Base-by-base conservation (phyloP, 2,888 invertebrate species). In the Acleris laterana region DNA sequence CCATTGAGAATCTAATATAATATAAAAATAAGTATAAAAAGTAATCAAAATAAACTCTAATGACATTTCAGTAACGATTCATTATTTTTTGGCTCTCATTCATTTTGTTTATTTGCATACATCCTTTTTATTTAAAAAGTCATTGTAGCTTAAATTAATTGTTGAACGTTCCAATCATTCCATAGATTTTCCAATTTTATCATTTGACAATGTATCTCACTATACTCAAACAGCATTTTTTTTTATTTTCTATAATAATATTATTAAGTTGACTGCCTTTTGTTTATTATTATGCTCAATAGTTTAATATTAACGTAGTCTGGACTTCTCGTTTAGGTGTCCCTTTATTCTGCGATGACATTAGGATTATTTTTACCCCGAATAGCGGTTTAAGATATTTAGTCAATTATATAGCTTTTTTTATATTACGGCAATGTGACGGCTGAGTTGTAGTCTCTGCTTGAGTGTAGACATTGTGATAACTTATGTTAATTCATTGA, bases 361-460 rank as follows among this genome's bases (percentile, higher is more conserved):
- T 86, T 89, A 88, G 87, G 82, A 86, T 87, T 83, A 83, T 80
- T 77, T 83, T 82, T 73, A 71, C 68, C 81, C 83, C 83, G 74
- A 73, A 75, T 88, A 88, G 87, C 84, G 79, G 78, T 85, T 84
- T 90, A 91, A 92, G 91, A 82, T 93, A 90, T 92, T 90, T 92
- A 93, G 93, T 92, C 92, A 92, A 93, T 91, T 92, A 93, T 89
- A 86, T 87, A 89, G 87, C 85, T 90, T 89, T 87, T 79, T 80
- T 25, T 25, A 73, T 73, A 81, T 77, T 77, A 79, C 77, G 72
- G 73, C 76, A 78, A 77, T 71, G 77, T 72, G 76, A 76, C 77
- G 85, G 86, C 85, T 85, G 86, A 79, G 74, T 73, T 71, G 77
- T 70, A 83, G 84, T 86, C 84, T 82, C 76, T 77, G 78, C 68